Conservation (phyloP, 2,113 vertebrate genomes). For the Noctilio leporinus region DNA sequence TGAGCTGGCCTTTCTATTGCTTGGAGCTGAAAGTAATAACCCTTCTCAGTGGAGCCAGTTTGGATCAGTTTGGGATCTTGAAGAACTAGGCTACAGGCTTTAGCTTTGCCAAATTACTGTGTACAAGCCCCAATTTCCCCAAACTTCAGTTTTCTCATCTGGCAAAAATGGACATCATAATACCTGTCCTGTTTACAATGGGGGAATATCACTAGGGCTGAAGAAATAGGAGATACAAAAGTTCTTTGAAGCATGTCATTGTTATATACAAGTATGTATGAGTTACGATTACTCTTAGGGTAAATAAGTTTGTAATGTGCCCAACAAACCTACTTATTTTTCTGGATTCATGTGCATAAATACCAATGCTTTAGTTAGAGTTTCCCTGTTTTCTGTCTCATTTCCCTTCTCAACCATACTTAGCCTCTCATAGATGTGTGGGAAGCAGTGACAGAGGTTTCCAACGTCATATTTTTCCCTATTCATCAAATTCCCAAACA, state of each 20-base stretch:
- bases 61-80: not conserved
- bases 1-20: not conserved
- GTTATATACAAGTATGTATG: not conserved
- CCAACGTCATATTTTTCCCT: not conserved
- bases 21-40: not conserved
- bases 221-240: not conserved
- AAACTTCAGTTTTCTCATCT: not conserved
- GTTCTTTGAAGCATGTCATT: not conserved
- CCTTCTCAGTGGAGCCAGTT: not conserved
- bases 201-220: not conserved
- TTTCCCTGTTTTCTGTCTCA: not conserved
- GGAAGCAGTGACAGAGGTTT: not conserved
- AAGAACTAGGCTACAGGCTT: not conserved
- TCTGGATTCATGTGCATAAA: not conserved
- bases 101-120: not conserved
- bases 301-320: not conserved
- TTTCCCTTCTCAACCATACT: not conserved
- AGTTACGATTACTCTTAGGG: not conserved
- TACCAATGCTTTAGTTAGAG: not conserved
- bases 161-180: not conserved
- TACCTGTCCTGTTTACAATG: not conserved
- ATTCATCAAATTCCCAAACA: constrained; percentile 6
- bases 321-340: not conserved
- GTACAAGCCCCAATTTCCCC: not conserved
- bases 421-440: not conserved